phyloP scores from a whole-genome alignment of 92 coral and sea anemone genomes.

The Actinostola sp. region DNA sequence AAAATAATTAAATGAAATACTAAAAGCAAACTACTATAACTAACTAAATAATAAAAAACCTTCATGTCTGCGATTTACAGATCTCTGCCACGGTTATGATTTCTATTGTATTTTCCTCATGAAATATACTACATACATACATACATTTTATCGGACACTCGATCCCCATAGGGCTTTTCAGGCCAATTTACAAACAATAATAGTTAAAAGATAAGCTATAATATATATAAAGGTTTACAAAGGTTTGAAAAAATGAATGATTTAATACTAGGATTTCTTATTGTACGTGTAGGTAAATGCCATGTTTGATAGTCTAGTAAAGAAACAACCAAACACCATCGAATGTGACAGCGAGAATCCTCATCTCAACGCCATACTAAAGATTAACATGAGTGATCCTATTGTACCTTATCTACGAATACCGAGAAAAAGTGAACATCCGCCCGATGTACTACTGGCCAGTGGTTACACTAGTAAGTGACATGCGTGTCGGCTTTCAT shows the following conservation, averaged over 20 bases:
- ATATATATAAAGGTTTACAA: too few relatives aligned
- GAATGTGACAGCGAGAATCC: slow-evolving; percentile 74
- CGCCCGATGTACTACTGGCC: slow-evolving; percentile 80
- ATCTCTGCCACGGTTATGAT: too few relatives aligned
- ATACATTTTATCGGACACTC: too few relatives aligned
- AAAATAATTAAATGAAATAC: too few relatives aligned
- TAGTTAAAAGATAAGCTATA: too few relatives aligned
- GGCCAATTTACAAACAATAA: too few relatives aligned
- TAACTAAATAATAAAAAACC: not conserved
- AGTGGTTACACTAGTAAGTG: slow-evolving; percentile 94
- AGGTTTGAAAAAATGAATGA: too few relatives aligned
- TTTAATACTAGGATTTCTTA: not conserved
- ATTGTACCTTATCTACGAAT: slow-evolving; percentile 69
- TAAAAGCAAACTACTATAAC: too few relatives aligned
- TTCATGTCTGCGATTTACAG: not conserved
- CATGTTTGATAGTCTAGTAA: slow-evolving; percentile 80
- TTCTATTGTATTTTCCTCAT: too few relatives aligned
- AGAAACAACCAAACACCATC: slow-evolving; percentile 71
- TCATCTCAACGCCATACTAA: slow-evolving; percentile 72
- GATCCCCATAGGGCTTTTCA: too few relatives aligned
- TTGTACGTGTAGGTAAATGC: slow-evolving; percentile 70
- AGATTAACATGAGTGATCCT: slow-evolving; percentile 76
- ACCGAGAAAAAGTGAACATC: slow-evolving; percentile 78
- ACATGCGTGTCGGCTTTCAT: not conserved
- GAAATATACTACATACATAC: too few relatives aligned